Evolutionary conservation across 2,888 invertebrate species (phyloP).

Genomic region (Parascotia fuliginaria): DNA sequence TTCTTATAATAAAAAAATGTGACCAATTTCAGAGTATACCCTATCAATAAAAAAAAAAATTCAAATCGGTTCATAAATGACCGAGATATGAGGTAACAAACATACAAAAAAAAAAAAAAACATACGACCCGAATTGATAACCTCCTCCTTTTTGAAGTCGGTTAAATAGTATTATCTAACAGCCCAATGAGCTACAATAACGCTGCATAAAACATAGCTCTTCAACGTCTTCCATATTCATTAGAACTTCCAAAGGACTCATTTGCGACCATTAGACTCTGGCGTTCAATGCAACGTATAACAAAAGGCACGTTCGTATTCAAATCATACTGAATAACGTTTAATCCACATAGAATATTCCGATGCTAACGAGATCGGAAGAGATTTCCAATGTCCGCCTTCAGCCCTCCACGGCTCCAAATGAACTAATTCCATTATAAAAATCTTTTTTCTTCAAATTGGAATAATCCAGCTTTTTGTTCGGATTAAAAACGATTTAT

Average conservation of each 20-base stretch:
- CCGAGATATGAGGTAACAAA: too few species aligned
- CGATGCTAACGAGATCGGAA: slow-evolving; percentile 45
- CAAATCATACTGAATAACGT: slow-evolving; percentile 44
- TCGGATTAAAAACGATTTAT: slow-evolving; percentile 58
- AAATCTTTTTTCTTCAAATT: slow-evolving; percentile 48
- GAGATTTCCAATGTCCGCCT: slow-evolving; percentile 43
- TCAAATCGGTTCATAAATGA: too few species aligned
- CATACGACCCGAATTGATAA: too few species aligned
- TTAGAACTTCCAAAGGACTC: slow-evolving; percentile 29
- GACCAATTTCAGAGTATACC: too few species aligned
- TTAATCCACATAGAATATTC: slow-evolving; percentile 55
- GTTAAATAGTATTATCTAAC: too few species aligned
- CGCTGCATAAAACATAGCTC: slow-evolving; percentile 2
- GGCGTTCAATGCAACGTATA: slow-evolving; percentile 40
- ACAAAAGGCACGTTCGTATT: slow-evolving; percentile 42
- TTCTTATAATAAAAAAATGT: too few species aligned
- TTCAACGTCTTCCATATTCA: slow-evolving; percentile 36
- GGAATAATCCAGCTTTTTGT: slow-evolving; percentile 53
- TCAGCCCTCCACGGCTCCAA: slow-evolving; percentile 29
- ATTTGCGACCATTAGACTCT: slow-evolving; percentile 42
- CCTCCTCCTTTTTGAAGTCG: too few species aligned
- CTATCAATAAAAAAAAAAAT: too few species aligned
- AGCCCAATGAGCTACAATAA: neutral
- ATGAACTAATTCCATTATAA: slow-evolving; percentile 54
- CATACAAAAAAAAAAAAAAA: too few species aligned